These are phyloP conservation scores for Tichodroma muraria DNA, from an alignment of 2,113 vertebrate species.

Conservation along the genomic window DNA sequence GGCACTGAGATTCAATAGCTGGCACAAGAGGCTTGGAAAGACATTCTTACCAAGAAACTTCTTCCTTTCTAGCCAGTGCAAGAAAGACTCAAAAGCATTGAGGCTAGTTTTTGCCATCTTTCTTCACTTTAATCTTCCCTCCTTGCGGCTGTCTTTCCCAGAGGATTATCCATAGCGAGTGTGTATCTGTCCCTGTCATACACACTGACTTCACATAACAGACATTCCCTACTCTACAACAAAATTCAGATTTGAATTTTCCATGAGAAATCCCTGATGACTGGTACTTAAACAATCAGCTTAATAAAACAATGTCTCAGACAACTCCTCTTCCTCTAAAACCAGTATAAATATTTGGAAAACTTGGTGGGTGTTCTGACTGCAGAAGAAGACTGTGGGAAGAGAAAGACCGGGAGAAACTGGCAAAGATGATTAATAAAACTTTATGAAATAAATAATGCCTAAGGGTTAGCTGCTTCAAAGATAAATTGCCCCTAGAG, in stretches of 20 bases:
- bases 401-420: not conserved
- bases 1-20: not conserved
- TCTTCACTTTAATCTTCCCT: not conserved
- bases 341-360: not conserved
- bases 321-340: not conserved
- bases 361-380: not conserved
- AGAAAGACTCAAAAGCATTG: not conserved
- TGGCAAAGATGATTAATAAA: not conserved
- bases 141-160: not conserved
- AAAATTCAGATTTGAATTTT: not conserved
- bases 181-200: not conserved
- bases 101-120: not conserved
- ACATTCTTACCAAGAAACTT: not conserved
- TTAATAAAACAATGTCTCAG: not conserved
- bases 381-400: not conserved
- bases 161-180: not conserved
- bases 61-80: not conserved
- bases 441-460: slow-evolving; percentile 20
- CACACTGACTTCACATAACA: not conserved
- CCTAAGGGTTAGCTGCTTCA: slow-evolving; percentile 21
- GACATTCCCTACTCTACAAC: too few species aligned
- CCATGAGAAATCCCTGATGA: not conserved
- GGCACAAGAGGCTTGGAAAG: not conserved
- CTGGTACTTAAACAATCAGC: not conserved
- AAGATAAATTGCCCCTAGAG: slow-evolving; percentile 6